Percentiles rank a stretch among this genome's conserved stretches.
Conservation (phyloP, 2,113 vertebrate species). For the Lontra canadensis region DNA sequence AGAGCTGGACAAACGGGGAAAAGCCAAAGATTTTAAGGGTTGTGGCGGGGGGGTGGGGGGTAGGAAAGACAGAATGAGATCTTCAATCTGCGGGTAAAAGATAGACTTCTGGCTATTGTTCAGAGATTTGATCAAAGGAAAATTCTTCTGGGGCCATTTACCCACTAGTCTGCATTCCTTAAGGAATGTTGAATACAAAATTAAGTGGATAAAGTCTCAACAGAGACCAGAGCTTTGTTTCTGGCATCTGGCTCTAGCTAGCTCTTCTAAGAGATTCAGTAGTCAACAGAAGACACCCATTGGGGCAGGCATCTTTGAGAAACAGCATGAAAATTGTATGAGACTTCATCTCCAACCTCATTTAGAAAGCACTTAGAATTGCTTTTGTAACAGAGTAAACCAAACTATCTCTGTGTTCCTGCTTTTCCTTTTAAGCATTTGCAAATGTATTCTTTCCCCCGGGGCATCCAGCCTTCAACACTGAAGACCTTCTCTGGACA, state of each 20-base stretch:
- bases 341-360: not conserved
- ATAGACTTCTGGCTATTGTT: not conserved
- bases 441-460: not conserved
- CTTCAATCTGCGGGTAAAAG: not conserved
- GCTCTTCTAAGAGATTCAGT: not conserved
- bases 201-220: not conserved
- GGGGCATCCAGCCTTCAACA: not conserved
- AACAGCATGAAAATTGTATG: not conserved
- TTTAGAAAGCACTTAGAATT: slow-evolving; percentile 46
- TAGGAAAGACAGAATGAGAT: not conserved
- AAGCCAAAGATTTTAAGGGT: not conserved
- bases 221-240: not conserved
- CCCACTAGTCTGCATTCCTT: not conserved
- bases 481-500: not conserved
- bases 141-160: not conserved
- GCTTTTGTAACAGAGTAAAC: slow-evolving; percentile 23
- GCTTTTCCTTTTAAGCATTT: not conserved
- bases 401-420: not conserved
- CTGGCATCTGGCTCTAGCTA: not conserved
- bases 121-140: not conserved
- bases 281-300: not conserved
- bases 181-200: not conserved
- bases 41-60: rapidly evolving
- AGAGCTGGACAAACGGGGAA: not conserved
- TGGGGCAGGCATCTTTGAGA: not conserved